Evolutionary conservation across 2,888 invertebrate species (phyloP), one percentile per base, ranked within the genome.

Genomic region (Lordiphosa fenestrarum): DNA sequence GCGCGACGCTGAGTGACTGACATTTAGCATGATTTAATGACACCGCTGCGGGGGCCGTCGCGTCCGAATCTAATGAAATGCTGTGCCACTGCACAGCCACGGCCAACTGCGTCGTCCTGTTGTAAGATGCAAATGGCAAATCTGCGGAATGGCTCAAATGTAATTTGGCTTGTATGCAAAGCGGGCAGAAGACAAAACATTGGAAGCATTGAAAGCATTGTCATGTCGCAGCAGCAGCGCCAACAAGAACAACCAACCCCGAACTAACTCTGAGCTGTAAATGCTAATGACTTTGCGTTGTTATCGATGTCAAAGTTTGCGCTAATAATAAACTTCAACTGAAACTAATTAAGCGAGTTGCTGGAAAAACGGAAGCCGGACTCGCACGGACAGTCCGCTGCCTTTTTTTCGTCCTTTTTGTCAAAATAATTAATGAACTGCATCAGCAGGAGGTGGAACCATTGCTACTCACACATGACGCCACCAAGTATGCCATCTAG

Each of bases 11-110:
- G 71, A 84, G 55, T 85, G 85, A 83, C 42, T 85, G 81, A 81
- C 81, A 85, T 85, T 81, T 81, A 81, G 84, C 77, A 85, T 81
- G 85, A 85, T 81, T 85, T 81, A 81, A 81, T 81, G 81, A 73
- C 82, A 76, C 60, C 62, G 78, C 72, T 60, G 69, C 65, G 57
- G 70, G 78, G 70, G 55, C 39, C 38, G 54, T 46, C 33, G 53
- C 51, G 42, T 46, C 51, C 57, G 37, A 71, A 60, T 71, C 58
- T 57, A 51, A 65, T 64, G 62, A 63, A 65, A 63, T 54, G 55
- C 69, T 41, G 41, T 54, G 36, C 52, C 49, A 42, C 41, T 41
- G 25, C 37, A 10, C 23, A 37, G 38, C 13, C 10, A 6, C 6
- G 15, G 37, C 57, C 44, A 21, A 36, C 55, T 51, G 54, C 48